Evolutionary conservation across 2,888 invertebrate genomes (phyloP).

Genomic region (Lasioglossum calceatum): DNA sequence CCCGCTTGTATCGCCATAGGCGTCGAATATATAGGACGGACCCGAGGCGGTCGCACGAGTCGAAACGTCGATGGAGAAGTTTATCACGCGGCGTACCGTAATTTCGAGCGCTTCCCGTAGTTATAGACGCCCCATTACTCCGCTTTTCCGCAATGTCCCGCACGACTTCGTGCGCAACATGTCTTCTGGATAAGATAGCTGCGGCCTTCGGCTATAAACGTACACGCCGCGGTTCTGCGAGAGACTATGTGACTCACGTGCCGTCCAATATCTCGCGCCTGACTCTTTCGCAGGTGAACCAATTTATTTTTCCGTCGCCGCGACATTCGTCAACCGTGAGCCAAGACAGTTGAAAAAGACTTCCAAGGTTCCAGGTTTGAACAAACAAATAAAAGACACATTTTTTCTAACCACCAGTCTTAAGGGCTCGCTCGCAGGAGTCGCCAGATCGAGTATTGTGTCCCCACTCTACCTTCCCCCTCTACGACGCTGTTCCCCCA

Average conservation of each 20-base stretch:
- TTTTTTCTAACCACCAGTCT: too few relatives aligned
- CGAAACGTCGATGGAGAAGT: neutral
- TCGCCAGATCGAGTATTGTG: too few relatives aligned
- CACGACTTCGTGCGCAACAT: constrained; percentile 15
- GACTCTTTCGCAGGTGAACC: neutral
- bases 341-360: too few relatives aligned
- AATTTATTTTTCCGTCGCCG: neutral
- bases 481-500: too few relatives aligned
- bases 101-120: constrained; percentile 20
- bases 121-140: neutral
- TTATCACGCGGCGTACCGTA: constrained; percentile 12
- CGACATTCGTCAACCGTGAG: neutral
- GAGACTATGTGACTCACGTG: neutral
- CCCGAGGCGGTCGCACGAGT: constrained; percentile 27
- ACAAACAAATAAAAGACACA: neutral
- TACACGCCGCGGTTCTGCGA: neutral
- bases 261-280: neutral
- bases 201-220: constrained; percentile 13
- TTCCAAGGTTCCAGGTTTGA: neutral
- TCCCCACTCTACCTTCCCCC: too few relatives aligned
- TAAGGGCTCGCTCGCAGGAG: too few relatives aligned
- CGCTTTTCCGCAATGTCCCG: constrained; percentile 9
- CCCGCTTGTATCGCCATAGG: constrained; percentile 8
- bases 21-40: constrained; percentile 18
- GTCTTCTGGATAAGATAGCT: constrained; percentile 37